These are phyloP conservation scores for Drosophila cognata DNA, from an alignment of 2,888 invertebrate genomes.

Conservation along the genomic window DNA sequence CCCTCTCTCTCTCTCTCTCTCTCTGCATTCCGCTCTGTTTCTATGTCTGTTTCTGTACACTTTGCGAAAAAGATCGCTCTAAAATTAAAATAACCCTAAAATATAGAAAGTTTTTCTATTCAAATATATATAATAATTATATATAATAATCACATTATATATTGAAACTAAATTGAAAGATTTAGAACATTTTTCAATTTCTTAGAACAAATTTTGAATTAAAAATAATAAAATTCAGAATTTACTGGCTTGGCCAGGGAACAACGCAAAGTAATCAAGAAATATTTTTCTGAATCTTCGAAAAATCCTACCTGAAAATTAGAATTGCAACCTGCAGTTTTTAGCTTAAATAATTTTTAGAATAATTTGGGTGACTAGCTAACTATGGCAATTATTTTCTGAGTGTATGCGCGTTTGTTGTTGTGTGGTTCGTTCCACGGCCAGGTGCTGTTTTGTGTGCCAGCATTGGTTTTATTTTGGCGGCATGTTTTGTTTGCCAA, in stretches of 20 bases:
- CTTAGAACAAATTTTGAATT: not conserved
- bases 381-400: not conserved
- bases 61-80: not conserved
- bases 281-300: not conserved
- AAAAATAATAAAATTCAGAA: not conserved
- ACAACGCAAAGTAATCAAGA: not conserved
- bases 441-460: conserved; percentile 42
- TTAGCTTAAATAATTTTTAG: not conserved
- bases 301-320: not conserved
- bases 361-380: not conserved
- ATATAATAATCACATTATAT: not conserved
- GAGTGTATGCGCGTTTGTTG: conserved; percentile 33
- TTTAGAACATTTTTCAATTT: not conserved
- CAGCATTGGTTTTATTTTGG: conserved; percentile 35
- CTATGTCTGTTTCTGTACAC: not conserved
- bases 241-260: not conserved
- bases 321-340: not conserved
- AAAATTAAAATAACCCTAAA: not conserved
- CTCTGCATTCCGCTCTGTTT: not conserved
- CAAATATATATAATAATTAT: not conserved
- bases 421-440: conserved; percentile 21
- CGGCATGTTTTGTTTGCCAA: conserved; percentile 44
- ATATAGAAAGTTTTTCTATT: not conserved
- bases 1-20: not conserved
- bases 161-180: not conserved